Conservation (phyloP, 2,797 vertebrate genomes). For the Leptatherina wallacei region DNA sequence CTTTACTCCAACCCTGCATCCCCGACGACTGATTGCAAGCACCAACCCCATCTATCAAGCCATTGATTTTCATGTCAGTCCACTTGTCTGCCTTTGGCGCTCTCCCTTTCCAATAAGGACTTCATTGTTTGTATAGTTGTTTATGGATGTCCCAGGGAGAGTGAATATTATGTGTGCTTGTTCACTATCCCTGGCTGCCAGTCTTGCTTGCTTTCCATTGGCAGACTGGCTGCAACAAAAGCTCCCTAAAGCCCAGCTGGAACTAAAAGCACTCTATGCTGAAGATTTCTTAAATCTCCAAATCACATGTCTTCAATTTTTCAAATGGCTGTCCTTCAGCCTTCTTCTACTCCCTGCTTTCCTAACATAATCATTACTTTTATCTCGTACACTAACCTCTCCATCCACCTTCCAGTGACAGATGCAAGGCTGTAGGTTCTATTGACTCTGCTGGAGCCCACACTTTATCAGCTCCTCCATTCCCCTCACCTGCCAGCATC, state of each 20-base stretch:
- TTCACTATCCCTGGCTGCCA: conserved; percentile 23
- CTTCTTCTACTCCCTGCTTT: conserved; percentile 33
- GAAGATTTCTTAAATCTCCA: conserved; percentile 35
- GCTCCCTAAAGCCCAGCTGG: conserved; percentile 7
- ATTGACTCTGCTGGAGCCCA: conserved; percentile 87
- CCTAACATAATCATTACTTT: conserved; percentile 53
- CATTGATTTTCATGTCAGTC: conserved; percentile 80
- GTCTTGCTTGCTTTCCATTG: conserved; percentile 10
- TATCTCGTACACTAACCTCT: conserved; percentile 41
- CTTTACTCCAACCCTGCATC: conserved; percentile 45
- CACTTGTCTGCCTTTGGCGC: conserved; percentile 69
- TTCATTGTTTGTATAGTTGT: conserved; percentile 80
- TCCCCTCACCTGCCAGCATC: conserved; percentile 69
- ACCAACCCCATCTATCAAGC: conserved; percentile 77
- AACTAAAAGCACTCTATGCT: not conserved
- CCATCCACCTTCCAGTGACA: conserved; percentile 66
- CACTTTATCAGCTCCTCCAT: conserved; percentile 86
- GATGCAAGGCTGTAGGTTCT: conserved; percentile 73
- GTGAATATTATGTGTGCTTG: conserved; percentile 62
- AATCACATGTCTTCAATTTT: conserved; percentile 38
- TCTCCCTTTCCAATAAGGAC: conserved; percentile 72
- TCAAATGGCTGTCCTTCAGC: conserved; percentile 44
- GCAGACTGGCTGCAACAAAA: conserved; percentile 20
- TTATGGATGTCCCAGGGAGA: conserved; percentile 70
- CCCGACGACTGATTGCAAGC: conserved; percentile 75